A percentile compares a stretch with the other conserved stretches of the same genome.
phyloP scores from a whole-genome alignment of 1,140 invertebrate species.

The Diachasmimorpha longicaudata region DNA sequence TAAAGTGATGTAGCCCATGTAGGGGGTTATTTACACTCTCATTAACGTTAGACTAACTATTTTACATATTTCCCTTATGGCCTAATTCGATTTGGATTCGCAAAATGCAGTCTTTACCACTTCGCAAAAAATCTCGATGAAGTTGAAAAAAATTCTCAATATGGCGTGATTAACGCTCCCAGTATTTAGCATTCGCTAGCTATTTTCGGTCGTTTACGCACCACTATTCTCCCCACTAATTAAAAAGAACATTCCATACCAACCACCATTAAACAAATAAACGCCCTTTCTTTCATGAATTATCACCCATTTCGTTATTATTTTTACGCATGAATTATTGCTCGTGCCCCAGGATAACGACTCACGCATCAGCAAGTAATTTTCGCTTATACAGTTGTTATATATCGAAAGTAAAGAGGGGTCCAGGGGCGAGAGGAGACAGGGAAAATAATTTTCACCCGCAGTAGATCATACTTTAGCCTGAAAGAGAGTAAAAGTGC shows the following conservation, averaged over 20 bases:
- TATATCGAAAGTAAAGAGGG: not conserved
- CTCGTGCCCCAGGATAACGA: not conserved
- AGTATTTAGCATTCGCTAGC: not conserved
- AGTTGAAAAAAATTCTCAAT: not conserved
- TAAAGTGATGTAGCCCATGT: too few species aligned
- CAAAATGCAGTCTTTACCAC: too few species aligned
- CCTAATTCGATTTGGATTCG: too few species aligned
- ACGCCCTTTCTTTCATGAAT: not conserved
- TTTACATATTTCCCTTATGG: too few species aligned
- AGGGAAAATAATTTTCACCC: not conserved
- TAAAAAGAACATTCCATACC: not conserved
- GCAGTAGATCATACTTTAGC: not conserved
- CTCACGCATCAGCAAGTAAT: constrained; percentile 6
- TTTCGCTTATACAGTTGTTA: constrained; percentile 5
- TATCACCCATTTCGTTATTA: constrained; percentile 8
- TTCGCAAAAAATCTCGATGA: too few species aligned
- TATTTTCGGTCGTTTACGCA: not conserved
- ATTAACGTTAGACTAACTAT: too few species aligned
- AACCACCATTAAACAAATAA: not conserved
- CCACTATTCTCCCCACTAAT: not conserved
- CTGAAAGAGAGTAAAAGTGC: not conserved
- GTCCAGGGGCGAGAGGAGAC: too few species aligned
- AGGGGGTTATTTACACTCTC: too few species aligned
- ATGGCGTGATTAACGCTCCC: not conserved
- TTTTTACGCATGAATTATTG: constrained; percentile 4